phyloP scores from a whole-genome alignment of 1,140 invertebrate genomes.

The Drosophila arawakana region DNA sequence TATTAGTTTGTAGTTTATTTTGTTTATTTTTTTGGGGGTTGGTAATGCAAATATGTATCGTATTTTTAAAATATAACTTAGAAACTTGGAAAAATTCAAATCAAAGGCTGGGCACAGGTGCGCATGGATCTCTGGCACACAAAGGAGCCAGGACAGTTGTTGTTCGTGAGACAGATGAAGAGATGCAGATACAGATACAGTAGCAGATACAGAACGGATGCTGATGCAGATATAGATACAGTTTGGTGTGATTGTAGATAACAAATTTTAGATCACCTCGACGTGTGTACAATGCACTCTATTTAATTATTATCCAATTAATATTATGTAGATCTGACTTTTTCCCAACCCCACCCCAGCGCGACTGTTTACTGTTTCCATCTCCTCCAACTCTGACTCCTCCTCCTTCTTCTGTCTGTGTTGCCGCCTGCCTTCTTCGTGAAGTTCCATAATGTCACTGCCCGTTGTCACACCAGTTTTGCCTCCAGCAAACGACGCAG shows the following conservation, averaged over 20 bases:
- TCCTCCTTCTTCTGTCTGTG: no score
- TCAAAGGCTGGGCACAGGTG: conserved; percentile 71
- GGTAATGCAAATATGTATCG: conserved; percentile 77
- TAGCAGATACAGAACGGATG: neutral
- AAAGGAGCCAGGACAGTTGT: conserved; percentile 43
- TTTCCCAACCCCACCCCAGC: neutral
- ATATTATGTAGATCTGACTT: conserved; percentile 26
- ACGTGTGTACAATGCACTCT: conserved; percentile 30
- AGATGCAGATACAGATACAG: conserved; percentile 19
- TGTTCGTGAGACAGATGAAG: neutral
- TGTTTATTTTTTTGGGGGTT: conserved; percentile 30
- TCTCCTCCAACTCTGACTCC: no score
- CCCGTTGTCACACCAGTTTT: conserved; percentile 62
- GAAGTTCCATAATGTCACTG: conserved; percentile 52
- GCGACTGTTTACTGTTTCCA: neutral
- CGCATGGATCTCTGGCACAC: conserved; percentile 61
- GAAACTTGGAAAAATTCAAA: conserved; percentile 80
- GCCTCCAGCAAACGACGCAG: conserved; percentile 42
- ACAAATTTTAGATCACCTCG: conserved; percentile 20
- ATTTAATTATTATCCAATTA: conserved; percentile 17
- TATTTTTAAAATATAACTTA: conserved; percentile 78
- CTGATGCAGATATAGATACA: conserved; percentile 26
- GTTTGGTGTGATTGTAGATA: conserved; percentile 30
- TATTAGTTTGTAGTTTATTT: conserved; percentile 37
- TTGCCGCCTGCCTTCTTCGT: conserved; percentile 17